Conservation (phyloP, 2,113 vertebrate genomes). For the Thymallus thymallus region DNA sequence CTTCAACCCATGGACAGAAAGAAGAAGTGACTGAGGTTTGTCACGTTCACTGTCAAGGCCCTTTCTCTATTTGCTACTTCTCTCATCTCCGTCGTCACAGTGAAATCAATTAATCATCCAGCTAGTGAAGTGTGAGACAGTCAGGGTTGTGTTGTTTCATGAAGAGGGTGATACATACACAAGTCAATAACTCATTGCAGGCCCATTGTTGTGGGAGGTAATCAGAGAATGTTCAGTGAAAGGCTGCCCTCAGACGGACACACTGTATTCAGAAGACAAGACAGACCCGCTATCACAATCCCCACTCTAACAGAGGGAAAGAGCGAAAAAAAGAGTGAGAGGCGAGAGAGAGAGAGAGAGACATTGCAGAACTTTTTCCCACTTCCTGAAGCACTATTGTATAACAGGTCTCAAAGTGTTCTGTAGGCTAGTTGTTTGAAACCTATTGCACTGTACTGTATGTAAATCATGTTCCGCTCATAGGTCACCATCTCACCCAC, state of each 20-base stretch:
- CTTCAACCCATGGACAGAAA: not conserved
- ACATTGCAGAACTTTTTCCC: no score
- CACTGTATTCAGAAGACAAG: constrained; percentile 13
- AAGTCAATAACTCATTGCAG: constrained; percentile 91
- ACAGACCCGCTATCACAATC: no score
- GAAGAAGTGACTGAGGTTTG: no score
- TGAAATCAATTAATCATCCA: constrained; percentile 87
- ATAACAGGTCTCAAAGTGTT: no score
- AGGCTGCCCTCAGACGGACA: constrained; percentile 30
- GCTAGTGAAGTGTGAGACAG: constrained; percentile 78
- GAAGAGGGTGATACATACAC: constrained; percentile 83
- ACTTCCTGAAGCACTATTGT: no score
- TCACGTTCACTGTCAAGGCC: not conserved
- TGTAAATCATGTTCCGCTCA: no score
- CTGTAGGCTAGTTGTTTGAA: no score
- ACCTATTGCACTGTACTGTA: no score
- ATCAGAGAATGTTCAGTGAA: constrained; percentile 78
- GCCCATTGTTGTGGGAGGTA: constrained; percentile 73
- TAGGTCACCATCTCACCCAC: no score
- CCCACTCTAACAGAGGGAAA: no score
- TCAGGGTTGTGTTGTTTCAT: constrained; percentile 70
- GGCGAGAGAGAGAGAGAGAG: no score
- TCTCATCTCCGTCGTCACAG: constrained; percentile 60
- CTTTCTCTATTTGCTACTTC: not conserved
- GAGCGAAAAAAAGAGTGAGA: no score